These are phyloP conservation scores for Hydra vulgaris DNA, from an alignment of 30 jellyfish, hydroid and myxozoan genomes.

Conservation along the genomic window DNA sequence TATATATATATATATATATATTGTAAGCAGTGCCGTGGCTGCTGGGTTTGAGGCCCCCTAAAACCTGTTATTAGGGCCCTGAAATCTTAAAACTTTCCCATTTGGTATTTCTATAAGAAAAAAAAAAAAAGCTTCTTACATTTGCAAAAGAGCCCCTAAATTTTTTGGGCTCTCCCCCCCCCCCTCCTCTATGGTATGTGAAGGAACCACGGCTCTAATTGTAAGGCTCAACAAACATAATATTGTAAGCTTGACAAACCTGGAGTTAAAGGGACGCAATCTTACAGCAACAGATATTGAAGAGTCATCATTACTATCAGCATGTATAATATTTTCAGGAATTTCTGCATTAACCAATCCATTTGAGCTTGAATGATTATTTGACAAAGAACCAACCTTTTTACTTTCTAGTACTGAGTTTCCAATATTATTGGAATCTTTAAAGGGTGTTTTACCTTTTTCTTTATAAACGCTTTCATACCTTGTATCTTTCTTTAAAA, in stretches of 20 bases:
- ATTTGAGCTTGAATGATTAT: not conserved
- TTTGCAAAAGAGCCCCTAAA: too few species aligned
- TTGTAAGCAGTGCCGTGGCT: too few species aligned
- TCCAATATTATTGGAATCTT: not conserved
- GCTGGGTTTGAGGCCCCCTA: too few species aligned
- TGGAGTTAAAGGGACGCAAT: constrained; percentile 72
- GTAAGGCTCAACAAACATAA: not conserved
- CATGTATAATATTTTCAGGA: not conserved
- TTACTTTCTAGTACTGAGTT: not conserved
- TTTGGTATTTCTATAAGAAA: too few species aligned
- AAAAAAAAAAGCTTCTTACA: too few species aligned
- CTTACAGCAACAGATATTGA: constrained; percentile 82
- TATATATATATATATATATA: too few species aligned
- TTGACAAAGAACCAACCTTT: not conserved
- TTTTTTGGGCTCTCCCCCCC: too few species aligned
- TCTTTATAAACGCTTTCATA: constrained; percentile 2
- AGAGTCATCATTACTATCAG: constrained; percentile 29
- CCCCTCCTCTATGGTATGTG: too few species aligned
- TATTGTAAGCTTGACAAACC: constrained; percentile 26
- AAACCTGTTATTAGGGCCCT: too few species aligned
- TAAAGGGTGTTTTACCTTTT: not conserved
- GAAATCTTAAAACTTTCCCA: too few species aligned
- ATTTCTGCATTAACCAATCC: not conserved
- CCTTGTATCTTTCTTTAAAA: not conserved
- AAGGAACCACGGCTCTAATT: too few species aligned